Evolutionary conservation across 2,797 vertebrate genomes (phyloP).

Genomic region (Dicrostonyx torquatus): DNA sequence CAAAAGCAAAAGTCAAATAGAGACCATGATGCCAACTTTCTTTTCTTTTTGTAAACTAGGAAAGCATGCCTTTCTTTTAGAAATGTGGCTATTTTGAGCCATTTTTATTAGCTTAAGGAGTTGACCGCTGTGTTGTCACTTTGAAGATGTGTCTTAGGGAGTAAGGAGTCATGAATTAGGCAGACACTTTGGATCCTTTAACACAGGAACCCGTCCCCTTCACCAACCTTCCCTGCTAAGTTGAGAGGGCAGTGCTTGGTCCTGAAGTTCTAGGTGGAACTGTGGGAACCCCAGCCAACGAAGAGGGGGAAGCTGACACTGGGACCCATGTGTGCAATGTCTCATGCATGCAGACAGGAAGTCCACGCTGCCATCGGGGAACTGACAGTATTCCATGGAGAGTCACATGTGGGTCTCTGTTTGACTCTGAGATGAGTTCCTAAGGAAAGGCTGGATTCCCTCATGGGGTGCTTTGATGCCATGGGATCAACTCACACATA

Average conservation of each 20-base stretch:
- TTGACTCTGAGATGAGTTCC: not conserved
- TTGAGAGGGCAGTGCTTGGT: not conserved
- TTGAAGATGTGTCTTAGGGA: not conserved
- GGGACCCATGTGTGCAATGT: not conserved
- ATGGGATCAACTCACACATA: not conserved
- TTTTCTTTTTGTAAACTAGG: not conserved
- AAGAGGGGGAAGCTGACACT: not conserved
- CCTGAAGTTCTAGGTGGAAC: not conserved
- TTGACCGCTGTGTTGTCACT: not conserved
- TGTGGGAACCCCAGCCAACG: not conserved
- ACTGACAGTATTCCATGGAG: fast-evolving
- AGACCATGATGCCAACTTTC: not conserved
- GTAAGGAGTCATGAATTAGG: not conserved
- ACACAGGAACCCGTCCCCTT: not conserved
- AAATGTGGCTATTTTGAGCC: not conserved
- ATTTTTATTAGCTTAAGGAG: not conserved
- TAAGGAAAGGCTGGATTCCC: not conserved
- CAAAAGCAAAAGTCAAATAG: not conserved
- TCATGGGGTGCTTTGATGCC: not conserved
- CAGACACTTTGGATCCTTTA: not conserved
- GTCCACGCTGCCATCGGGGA: not conserved
- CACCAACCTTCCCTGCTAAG: not conserved
- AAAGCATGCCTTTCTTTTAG: not conserved
- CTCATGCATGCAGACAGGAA: not conserved
- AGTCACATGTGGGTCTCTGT: not conserved